Base-by-base conservation (phyloP, 2,113 vertebrate species). In the rat (Rattus norvegicus) region DNA sequence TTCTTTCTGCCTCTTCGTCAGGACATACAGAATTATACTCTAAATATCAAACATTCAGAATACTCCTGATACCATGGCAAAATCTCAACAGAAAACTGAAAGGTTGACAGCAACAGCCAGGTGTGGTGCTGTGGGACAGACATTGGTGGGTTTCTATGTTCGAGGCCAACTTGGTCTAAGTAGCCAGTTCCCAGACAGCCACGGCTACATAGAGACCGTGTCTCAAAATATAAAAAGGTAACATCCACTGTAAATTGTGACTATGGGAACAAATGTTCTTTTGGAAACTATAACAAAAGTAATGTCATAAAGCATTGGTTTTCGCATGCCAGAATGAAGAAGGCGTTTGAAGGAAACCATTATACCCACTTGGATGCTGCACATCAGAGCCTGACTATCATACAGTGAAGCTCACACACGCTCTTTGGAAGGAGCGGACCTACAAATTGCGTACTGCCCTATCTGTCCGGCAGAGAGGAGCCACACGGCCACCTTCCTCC, bases 51-150 rank as follows among this genome's bases (percentile, higher is more conserved):
- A 89, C n/a, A 93, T 79, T 73, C 19, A 88, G 12, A 69, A 39
- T 54, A 85, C 49, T 80, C 85, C 5, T 39, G 39, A 87, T 24
- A 54, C 22, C 93, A 13, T n/a, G 10, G 10, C 10, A 85, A 88
- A 94, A 80, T 73, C 20, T 96, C 81, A 81, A 97, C 77, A 90
- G 80, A 59, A 90, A 93, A 89, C 49, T 36, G 69, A 91, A 36
- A 83, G 69, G 61, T 85, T 70, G 85, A 92, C 89, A 86, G 24
- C 24, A 43, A 61, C 5, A 43, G n/a, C 59, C 56, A 84, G 22
- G n/a, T 63, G 22, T 36, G n/a, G 22, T 63, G 39, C 24, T 24
- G 6, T n/a, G 36, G 61, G 59, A 39, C 81, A 63, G 59, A 43
- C n/a, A 63, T 11, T 63, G 59, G 59, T 30, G 13, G 59, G 47